These are phyloP conservation scores for Neomonachus schauinslandi DNA, from an alignment of 2,113 vertebrate genomes.

Conservation along the genomic window DNA sequence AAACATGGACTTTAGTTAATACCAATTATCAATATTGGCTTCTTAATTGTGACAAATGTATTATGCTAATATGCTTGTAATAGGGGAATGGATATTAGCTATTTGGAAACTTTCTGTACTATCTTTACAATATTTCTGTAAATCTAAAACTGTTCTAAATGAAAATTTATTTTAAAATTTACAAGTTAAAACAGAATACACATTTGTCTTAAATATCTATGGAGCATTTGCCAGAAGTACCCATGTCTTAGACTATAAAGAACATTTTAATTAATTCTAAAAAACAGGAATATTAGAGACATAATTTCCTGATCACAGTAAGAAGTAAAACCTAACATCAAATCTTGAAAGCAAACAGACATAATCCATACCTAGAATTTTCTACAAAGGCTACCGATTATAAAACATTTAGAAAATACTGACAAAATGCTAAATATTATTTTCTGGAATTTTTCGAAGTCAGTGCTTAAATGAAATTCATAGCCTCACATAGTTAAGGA, in stretches of 20 bases:
- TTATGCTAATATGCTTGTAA: background rate
- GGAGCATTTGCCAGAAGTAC: background rate
- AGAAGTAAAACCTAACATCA: background rate
- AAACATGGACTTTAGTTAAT: background rate
- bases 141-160: background rate
- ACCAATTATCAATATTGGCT: background rate
- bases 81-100: background rate
- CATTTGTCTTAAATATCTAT: background rate
- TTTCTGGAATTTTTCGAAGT: background rate
- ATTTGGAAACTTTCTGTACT: background rate
- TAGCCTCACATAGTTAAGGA: background rate
- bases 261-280: background rate
- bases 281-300: too few relatives aligned
- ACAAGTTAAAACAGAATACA: background rate
- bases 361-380: background rate
- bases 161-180: background rate
- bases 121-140: background rate
- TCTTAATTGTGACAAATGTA: background rate
- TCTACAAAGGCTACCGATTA: background rate
- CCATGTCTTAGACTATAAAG: background rate
- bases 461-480: background rate
- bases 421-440: background rate
- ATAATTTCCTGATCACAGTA: background rate
- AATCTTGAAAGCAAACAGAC: background rate
- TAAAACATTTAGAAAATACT: background rate